Percentiles rank a stretch among this genome's conserved stretches.
Evolutionary conservation across 2,888 invertebrate species (phyloP).

Genomic region (Phyllotreta striolata): DNA sequence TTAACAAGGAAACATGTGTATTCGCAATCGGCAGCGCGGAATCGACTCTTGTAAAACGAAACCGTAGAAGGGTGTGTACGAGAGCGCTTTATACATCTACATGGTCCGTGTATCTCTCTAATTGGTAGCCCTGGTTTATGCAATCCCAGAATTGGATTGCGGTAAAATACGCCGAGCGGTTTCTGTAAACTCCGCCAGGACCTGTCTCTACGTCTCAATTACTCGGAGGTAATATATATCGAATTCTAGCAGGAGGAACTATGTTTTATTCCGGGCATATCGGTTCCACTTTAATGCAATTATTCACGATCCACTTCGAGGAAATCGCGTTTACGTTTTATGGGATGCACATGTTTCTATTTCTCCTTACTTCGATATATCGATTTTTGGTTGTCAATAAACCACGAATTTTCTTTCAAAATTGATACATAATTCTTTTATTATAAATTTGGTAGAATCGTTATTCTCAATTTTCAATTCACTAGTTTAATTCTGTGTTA

Average conservation of each 20-base stretch:
- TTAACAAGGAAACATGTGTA: slow-evolving; percentile 41
- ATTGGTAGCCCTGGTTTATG: slow-evolving; percentile 61
- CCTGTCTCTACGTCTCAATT: slow-evolving; percentile 59
- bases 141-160: slow-evolving; percentile 62
- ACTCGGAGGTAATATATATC: slow-evolving; percentile 59
- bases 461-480: too few relatives aligned
- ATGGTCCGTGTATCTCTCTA: slow-evolving; percentile 59
- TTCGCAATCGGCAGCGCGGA: slow-evolving; percentile 41
- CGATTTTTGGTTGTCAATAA: too few relatives aligned
- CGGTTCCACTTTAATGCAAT: slow-evolving; percentile 53
- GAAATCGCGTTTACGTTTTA: slow-evolving; percentile 49
- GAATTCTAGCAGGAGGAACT: slow-evolving; percentile 49
- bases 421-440: not conserved
- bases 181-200: slow-evolving; percentile 59
- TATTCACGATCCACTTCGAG: slow-evolving; percentile 53
- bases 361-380: too few relatives aligned
- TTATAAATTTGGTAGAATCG: too few relatives aligned
- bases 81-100: slow-evolving; percentile 47
- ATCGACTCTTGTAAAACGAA: slow-evolving; percentile 34
- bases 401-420: not conserved
- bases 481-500: not conserved
- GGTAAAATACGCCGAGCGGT: slow-evolving; percentile 61
- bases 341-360: too few relatives aligned
- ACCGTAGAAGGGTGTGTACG: slow-evolving; percentile 5
- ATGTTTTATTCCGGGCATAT: slow-evolving; percentile 49